phyloP scores from a whole-genome alignment of 2,888 invertebrate species.

The Arenicola marina region DNA sequence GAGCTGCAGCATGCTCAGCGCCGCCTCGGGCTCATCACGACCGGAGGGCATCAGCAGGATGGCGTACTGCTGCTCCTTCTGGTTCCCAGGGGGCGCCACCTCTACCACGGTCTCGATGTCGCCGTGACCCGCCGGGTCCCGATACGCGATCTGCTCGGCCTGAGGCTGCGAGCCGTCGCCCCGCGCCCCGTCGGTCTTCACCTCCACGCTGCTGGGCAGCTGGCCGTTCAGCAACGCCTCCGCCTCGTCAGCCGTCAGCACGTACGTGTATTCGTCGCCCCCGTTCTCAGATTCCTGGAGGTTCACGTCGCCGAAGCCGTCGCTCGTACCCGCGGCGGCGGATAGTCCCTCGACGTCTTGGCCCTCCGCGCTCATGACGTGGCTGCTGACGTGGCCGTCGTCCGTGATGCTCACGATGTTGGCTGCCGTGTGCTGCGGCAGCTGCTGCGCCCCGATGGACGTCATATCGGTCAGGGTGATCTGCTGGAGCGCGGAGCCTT shows the following conservation, averaged over 20 bases:
- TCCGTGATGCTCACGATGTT: not conserved
- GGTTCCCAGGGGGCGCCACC: slow-evolving; percentile 14
- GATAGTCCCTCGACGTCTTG: not conserved
- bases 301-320: no score
- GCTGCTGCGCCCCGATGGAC: no score
- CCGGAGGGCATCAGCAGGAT: slow-evolving; percentile 14
- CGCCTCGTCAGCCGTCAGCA: not conserved
- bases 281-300: not conserved
- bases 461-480: not conserved
- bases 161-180: not conserved
- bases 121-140: not conserved
- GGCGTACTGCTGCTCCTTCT: slow-evolving; percentile 10
- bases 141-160: slow-evolving; percentile 3
- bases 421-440: not conserved
- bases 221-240: not conserved
- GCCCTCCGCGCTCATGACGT: not conserved
- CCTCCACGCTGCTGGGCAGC: not conserved
- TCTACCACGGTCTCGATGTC: slow-evolving; percentile 11
- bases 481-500: no score
- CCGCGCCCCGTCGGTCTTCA: no score
- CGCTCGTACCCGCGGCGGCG: not conserved
- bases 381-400: not conserved
- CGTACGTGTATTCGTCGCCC: not conserved
- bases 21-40: slow-evolving; percentile 23
- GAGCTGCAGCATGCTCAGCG: slow-evolving; percentile 23